Base-by-base conservation (phyloP, 2,113 vertebrate species). In the Saccopteryx bilineata region DNA sequence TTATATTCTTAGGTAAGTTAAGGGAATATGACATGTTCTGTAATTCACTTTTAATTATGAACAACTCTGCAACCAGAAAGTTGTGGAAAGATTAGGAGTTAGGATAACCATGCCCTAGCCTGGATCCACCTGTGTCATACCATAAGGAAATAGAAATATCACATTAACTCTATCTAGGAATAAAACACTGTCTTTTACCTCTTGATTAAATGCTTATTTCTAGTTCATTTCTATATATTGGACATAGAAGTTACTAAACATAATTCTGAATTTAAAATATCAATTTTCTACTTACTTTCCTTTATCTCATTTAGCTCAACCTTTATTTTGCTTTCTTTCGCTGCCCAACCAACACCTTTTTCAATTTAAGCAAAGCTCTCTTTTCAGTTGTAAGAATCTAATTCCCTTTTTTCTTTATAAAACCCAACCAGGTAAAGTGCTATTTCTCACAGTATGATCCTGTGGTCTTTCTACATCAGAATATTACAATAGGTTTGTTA, bases 201-300 rank as follows among this genome's bases (percentile, higher is more conserved):
- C 33, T 54, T 23, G 65, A 58, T 24, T 78, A 79, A 89, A 68
- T 75, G 9, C 23, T 33, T 76, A 6, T 76, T 94, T 96, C 56
- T 82, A 31, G 26, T 52, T 33, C 60, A 71, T 80, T 80, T 96
- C 33, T 90, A 58, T 48, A 60, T 10, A 75, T 9, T 91, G 46
- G 89, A 80, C 33, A 75, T 91, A 81, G 39, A 92, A 24, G 26
- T 63, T 80, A 75, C 58, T 58, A 66, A 74, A 71, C 46, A 60
- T 50, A 24, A 75, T 75, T 94, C 58, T 90, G 50, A 95, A 87
- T 92, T 93, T 83, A 88, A 92, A 84, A 63, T 19, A 31, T 15
- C 10, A 60, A 13, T 61, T 96, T 94, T 69, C 56, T 82, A 54
- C 17, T 74, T 79, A 54, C 33, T 84, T 88, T 88, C n/a, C 5